These are phyloP conservation scores for Trematomus loennbergii DNA, from an alignment of 2,113 vertebrate genomes.

Conservation along the genomic window DNA sequence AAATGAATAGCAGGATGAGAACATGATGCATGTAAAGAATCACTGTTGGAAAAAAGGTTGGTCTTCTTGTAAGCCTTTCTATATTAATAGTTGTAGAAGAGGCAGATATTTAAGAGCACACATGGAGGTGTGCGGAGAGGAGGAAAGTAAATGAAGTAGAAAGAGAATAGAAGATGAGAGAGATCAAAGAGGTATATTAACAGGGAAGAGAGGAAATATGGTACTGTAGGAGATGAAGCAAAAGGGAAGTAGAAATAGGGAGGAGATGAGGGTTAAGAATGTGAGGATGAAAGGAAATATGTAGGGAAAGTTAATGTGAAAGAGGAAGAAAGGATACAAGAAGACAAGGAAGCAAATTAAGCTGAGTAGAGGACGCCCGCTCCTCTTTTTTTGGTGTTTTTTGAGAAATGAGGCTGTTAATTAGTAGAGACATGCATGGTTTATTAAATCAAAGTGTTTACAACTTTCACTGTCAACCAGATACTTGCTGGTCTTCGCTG, in stretches of 20 bases:
- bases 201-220: not conserved
- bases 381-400: slow-evolving; percentile 49
- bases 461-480: slow-evolving; percentile 77
- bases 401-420: slow-evolving; percentile 84
- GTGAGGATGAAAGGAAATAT: slow-evolving; percentile 20
- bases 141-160: slow-evolving; percentile 14
- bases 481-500: slow-evolving; percentile 63
- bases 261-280: slow-evolving; percentile 33
- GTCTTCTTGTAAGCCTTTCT: too few relatives aligned
- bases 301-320: slow-evolving; percentile 16
- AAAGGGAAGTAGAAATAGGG: slow-evolving; percentile 5
- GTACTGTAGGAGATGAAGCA: slow-evolving; percentile 18
- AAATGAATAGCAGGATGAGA: not conserved
- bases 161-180: not conserved
- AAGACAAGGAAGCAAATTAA: slow-evolving; percentile 38
- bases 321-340: slow-evolving; percentile 36
- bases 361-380: slow-evolving; percentile 49
- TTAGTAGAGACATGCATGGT: slow-evolving; percentile 78
- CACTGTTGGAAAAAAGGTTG: not conserved
- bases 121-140: not conserved
- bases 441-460: slow-evolving; percentile 85
- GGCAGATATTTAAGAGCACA: slow-evolving; percentile 9
- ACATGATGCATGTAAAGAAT: not conserved
- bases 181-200: not conserved
- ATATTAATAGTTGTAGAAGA: not conserved